Base-by-base conservation (phyloP, 2,888 invertebrate genomes). In the Coelinius sp. region DNA sequence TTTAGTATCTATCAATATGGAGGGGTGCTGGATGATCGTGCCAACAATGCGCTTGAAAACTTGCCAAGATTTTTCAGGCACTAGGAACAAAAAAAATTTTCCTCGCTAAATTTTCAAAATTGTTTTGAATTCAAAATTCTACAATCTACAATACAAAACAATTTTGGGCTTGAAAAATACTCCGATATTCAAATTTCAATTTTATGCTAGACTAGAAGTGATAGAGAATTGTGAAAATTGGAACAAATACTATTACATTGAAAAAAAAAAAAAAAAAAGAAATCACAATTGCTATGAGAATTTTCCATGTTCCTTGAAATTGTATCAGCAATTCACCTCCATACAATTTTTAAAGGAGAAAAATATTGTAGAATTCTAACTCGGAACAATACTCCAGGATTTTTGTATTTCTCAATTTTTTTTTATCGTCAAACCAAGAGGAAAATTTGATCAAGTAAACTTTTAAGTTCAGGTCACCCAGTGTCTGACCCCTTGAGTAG, bases 1-100 rank as follows among this genome's bases (percentile, higher is more conserved):
- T 87, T 87, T 84, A 85, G 80, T 78, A 82, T 80, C 85, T 84
- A 86, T 86, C 83, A 85, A 86, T 85, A 86, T 85, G 84, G 85
- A 86, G 83, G 79, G 81, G 71, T 70, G 65, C 20, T 67, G 62
- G 72, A 71, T 73, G 59, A 70, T 41, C 41, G 41, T 38, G 52
- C 62, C 73, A 77, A 75, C 74, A 77, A 76, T 75, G 49, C 65
- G 65, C 46, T 75, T 68, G 73, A 74, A 75, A 76, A 77, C 65
- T 73, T 59, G 71, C 52, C 70, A 74, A 66, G 73, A 76, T 77
- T 75, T 71, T 49, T 27, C 17, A 14, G 12, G 14, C 17, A 24
- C 38, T 4, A 25, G 10, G n/a, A n/a, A n/a, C n/a, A n/a, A n/a
- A n/a, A n/a, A n/a, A n/a, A n/a, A n/a, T n/a, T n/a, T n/a, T n/a